Base-by-base conservation (phyloP, 2,888 invertebrate genomes). In the Drosophila mimica region DNA sequence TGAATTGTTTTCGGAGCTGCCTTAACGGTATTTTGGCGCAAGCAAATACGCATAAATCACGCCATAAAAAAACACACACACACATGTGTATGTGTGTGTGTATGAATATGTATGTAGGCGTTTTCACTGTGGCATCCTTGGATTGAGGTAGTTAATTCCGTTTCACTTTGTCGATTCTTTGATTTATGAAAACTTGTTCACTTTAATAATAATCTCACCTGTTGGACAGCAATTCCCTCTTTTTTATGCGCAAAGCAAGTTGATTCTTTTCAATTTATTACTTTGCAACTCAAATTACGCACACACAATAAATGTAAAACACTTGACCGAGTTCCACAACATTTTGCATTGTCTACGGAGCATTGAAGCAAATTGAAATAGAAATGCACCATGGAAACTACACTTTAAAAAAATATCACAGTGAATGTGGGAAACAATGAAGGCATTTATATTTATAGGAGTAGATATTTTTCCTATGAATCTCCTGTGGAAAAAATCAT, bases 11-110 rank as follows among this genome's bases (percentile, higher is more conserved):
- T 81, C 74, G 79, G 75, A 61, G 70, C 83, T 77, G 74, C 65
- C 80, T 85, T 88, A 83, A 83, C 83, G 88, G 65, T 75, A 68
- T 89, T 89, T 85, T 85, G 64, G 54, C 51, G 58, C 71, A 66
- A 59, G 67, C 77, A 88, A 89, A 80, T 88, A 83, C 77, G 81
- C 69, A 85, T 86, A 88, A 88, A 89, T 85, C 86, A 74, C 70
- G 48, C 61, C 53, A 54, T 58, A 49, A 70, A 46, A 71, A 31
- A 59, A 17, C 31, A 34, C 3, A 51, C 25, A 46, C 11, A 48
- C 28, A 9, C 0, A 43, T 28, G 30, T 30, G n/a, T 36, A 30
- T 25, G 43, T 25, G 17, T 28, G 20, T 34, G 33, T 2, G 13
- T 15, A 28, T 31, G n/a, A 13, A 54, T 30, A 17, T 30, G 17